These are phyloP conservation scores for Mesocricetus auratus DNA, from an alignment of 2,113 vertebrate genomes.

Conservation along the genomic window DNA sequence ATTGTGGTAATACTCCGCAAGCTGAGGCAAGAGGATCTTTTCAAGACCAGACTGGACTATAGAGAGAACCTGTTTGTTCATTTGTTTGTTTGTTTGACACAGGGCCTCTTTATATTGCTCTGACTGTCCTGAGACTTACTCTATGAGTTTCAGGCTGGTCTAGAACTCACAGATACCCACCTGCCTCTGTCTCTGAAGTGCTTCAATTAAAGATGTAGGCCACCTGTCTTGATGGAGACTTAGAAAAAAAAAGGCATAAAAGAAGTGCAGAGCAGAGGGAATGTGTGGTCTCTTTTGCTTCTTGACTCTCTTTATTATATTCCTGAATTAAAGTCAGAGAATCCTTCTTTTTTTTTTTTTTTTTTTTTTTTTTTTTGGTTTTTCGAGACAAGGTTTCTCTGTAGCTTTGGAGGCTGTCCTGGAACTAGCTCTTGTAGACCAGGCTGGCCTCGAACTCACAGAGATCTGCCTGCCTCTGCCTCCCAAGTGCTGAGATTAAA, in stretches of 20 bases:
- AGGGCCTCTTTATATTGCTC: not conserved
- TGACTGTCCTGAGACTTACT: not conserved
- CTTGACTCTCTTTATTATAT: not conserved
- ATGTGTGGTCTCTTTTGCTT: not conserved
- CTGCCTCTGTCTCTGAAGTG: not conserved
- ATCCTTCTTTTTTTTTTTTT: no score
- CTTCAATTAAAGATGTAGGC: not conserved
- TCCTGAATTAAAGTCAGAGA: not conserved
- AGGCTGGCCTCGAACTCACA: no score
- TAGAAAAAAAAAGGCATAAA: not conserved
- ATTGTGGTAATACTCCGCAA: not conserved
- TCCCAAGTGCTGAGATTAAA: no score
- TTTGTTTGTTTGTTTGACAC: not conserved
- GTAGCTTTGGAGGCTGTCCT: no score
- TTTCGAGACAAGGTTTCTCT: no score
- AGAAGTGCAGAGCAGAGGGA: not conserved
- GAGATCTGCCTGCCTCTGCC: no score
- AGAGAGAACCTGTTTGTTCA: not conserved
- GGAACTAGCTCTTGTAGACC: no score
- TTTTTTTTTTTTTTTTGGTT: no score
- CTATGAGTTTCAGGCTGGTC: not conserved
- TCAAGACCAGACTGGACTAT: not conserved
- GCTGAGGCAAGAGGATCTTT: not conserved
- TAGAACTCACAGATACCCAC: not conserved
- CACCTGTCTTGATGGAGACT: not conserved